Evolutionary conservation across 2,797 vertebrate genomes (phyloP).

Genomic region (Coluber constrictor): DNA sequence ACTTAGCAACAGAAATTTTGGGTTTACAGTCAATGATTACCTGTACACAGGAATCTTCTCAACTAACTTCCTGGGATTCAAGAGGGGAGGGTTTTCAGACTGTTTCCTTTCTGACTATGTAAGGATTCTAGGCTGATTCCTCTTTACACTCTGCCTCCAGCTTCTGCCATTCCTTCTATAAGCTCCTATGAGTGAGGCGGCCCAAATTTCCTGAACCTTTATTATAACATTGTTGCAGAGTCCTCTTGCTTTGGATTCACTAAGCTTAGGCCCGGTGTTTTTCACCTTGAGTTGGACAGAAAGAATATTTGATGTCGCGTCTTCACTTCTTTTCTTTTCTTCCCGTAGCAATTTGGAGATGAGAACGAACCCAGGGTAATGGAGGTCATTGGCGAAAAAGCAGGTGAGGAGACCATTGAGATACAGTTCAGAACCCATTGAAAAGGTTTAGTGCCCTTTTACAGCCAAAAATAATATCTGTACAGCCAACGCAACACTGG

Average conservation of each 20-base stretch:
- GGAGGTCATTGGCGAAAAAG: slow-evolving; percentile 80
- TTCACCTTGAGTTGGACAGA: no score
- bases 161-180: background rate
- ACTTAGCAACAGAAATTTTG: no score
- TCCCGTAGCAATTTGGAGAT: slow-evolving; percentile 81
- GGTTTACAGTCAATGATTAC: no score
- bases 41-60: background rate
- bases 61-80: background rate
- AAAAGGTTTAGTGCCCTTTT: background rate
- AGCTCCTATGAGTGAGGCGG: background rate
- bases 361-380: slow-evolving; percentile 84
- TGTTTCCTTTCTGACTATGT: background rate
- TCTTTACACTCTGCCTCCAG: background rate
- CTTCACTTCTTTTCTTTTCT: background rate
- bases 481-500: background rate
- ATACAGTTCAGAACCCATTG: background rate
- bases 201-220: background rate
- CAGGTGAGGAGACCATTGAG: slow-evolving; percentile 67
- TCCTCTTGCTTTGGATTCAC: background rate
- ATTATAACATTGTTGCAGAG: background rate
- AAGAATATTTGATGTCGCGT: background rate
- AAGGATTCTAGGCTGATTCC: background rate
- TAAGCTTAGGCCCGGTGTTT: background rate
- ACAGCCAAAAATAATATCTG: background rate
- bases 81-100: accelerated